A percentile compares a stretch with the other conserved stretches of the same genome.
Conservation (phyloP, 2,113 vertebrate genomes). For the Falco punctatus region DNA sequence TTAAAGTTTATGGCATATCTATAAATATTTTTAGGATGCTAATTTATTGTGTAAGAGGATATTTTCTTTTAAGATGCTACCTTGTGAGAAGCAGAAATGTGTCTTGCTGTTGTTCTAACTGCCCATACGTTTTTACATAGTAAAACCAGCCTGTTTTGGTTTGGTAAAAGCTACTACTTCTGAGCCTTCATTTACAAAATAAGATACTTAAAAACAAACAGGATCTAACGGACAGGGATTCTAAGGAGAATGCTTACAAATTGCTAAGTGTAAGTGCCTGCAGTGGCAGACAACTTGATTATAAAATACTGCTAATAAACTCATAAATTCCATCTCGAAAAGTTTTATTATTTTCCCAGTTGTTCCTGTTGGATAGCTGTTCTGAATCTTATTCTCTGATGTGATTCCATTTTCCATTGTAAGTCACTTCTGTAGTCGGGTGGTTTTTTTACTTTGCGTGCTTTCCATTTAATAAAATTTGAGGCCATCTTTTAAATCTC, state of each 20-base stretch:
- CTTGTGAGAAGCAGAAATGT: neutral
- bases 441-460: neutral
- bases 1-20: neutral
- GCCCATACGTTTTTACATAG: neutral
- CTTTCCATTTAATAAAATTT: neutral
- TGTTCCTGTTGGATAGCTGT: neutral
- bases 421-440: neutral
- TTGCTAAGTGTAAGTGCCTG: neutral
- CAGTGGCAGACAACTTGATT: neutral
- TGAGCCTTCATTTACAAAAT: neutral
- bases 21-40: neutral
- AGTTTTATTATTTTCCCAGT: neutral
- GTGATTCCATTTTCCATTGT: neutral
- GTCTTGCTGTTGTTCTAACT: neutral
- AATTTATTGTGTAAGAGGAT: neutral
- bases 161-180: neutral
- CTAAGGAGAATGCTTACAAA: neutral
- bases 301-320: neutral
- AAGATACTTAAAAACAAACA: neutral
- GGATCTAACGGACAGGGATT: neutral
- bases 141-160: neutral
- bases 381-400: neutral
- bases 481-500: neutral
- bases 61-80: neutral
- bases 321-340: neutral